These are phyloP conservation scores for Neoascia interrupta DNA, from an alignment of 2,888 invertebrate genomes.

Conservation along the genomic window DNA sequence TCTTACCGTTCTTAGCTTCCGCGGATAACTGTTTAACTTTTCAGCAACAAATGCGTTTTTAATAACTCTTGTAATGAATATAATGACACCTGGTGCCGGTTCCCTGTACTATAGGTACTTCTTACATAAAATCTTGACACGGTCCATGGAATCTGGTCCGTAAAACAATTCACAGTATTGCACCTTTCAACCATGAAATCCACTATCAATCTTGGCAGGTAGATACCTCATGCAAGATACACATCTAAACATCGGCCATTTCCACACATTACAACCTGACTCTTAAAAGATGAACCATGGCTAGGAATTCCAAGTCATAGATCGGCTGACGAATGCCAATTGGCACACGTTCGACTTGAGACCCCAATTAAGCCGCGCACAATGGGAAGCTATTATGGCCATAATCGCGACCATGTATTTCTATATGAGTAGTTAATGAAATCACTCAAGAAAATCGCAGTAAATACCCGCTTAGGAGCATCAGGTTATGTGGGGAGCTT, in stretches of 20 bases:
- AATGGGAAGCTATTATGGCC: slow-evolving; percentile 23
- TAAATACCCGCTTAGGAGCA: slow-evolving; percentile 22
- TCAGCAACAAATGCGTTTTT: slow-evolving; percentile 49
- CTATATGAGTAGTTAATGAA: slow-evolving; percentile 31
- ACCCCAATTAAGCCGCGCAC: slow-evolving; percentile 33
- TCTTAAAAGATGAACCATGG: neutral
- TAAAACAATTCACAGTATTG: slow-evolving; percentile 36
- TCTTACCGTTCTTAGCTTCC: slow-evolving; percentile 27
- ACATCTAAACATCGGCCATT: neutral
- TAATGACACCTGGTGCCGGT: slow-evolving; percentile 44
- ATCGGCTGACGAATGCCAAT: neutral
- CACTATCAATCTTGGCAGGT: slow-evolving; percentile 48
- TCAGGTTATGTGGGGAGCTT: neutral
- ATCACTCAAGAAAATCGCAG: slow-evolving; percentile 58
- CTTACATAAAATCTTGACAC: slow-evolving; percentile 55
- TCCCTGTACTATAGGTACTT: neutral
- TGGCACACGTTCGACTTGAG: slow-evolving; percentile 28
- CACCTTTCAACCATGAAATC: slow-evolving; percentile 66
- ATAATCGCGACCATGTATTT: slow-evolving; percentile 33
- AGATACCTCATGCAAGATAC: slow-evolving; percentile 40
- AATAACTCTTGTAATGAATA: slow-evolving; percentile 43
- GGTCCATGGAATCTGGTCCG: slow-evolving; percentile 50
- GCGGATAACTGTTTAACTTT: neutral
- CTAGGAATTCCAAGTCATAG: neutral
- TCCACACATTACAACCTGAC: neutral